These are phyloP conservation scores for Smittia aterrima DNA, from an alignment of 2,888 invertebrate species.

Conservation along the genomic window DNA sequence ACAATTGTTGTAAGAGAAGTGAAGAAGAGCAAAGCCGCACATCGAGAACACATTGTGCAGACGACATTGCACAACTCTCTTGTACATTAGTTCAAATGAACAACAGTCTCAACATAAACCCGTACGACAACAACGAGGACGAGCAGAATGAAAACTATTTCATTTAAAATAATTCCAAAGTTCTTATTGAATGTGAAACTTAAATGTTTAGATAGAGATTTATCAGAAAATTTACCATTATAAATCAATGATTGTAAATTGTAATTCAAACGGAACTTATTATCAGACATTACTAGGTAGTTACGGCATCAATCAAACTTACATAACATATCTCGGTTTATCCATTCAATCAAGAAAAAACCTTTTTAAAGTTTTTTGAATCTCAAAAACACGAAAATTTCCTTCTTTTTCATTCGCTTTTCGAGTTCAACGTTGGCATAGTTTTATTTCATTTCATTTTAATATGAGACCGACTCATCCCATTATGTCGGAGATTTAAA, in stretches of 20 bases:
- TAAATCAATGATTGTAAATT: constrained; percentile 9
- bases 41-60: background rate
- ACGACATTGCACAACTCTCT: background rate
- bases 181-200: constrained; percentile 1
- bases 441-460: background rate
- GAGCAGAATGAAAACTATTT: constrained; percentile 8
- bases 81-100: constrained; percentile 23
- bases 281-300: constrained; percentile 9
- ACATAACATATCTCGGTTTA: background rate
- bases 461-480: background rate
- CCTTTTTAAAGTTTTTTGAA: background rate
- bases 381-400: background rate
- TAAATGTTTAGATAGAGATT: constrained; percentile 1
- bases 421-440: background rate
- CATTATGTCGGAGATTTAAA: background rate
- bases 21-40: too few species aligned
- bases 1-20: too few species aligned
- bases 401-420: background rate
- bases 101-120: background rate
- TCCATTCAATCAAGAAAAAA: background rate
- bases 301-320: constrained; percentile 22
- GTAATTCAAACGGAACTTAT: background rate
- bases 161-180: constrained; percentile 3
- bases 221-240: constrained; percentile 1
- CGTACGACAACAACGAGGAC: too few species aligned